Base-by-base conservation (phyloP, 2,888 invertebrate species). In the Tachystola acroxantha region DNA sequence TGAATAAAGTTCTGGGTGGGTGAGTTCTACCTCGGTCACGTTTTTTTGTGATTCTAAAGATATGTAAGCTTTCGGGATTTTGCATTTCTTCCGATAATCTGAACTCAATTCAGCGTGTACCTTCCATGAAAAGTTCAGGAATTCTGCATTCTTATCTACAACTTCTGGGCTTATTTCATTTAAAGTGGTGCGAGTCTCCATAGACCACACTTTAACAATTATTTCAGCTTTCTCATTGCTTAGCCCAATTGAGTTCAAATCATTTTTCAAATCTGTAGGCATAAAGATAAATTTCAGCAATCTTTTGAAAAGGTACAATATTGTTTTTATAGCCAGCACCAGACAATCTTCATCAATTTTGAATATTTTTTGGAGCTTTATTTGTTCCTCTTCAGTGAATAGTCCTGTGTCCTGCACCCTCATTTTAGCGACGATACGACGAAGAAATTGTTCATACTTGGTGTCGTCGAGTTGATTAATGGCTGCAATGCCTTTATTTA, bases 61-160 rank as follows among this genome's bases (percentile, higher is more conserved):
- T 36, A 85, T 35, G 43, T 85, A 85, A 6, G 75, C 70, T 56
- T 85, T 86, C 26, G 85, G 73, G 9, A 75, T 50, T 52, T 81
- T 85, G 45, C 71, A 64, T 48, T 79, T 84, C 46, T 79, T 84
- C 11, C 67, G 64, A 45, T 62, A 68, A 36, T 75, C 74, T 24
- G 85, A 85, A 60, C 85, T 81, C 30, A 86, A 53, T 49, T 86
- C 86, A 32, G 81, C 77, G 66, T 80, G 81, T 37, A 85, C 50
- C 46, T 73, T 75, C 76, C 79, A 86, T 24, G 72, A 56, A 46
- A 84, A 69, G 40, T 68, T 57, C 13, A 77, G 42, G 7, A 50
- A 40, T 25, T 69, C 61, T 37, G 53, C 57, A 34, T 48, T 48
- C 34, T 65, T 60, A 28, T 64, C 57, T 28, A 53, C 51, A 25